Evolutionary conservation across 2,888 invertebrate genomes (phyloP).

Genomic region (Entomobrya multifasciata): DNA sequence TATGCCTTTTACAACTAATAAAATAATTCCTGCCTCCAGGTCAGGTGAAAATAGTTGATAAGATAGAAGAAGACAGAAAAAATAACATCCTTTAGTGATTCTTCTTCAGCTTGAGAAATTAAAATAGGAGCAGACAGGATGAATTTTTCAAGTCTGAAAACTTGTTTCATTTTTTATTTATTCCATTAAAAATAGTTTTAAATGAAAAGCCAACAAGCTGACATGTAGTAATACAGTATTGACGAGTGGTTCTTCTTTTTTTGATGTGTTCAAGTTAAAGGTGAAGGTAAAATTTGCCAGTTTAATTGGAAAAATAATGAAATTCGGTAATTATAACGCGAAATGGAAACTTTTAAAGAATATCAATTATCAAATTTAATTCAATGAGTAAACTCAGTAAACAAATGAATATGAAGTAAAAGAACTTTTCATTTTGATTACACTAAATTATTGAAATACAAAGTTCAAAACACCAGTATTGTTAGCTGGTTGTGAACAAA

Average conservation of each 20-base stretch:
- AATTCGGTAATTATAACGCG: background rate
- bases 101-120: background rate
- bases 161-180: constrained; percentile 50
- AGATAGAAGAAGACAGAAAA: background rate
- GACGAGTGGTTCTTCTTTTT: no score
- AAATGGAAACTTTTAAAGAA: no score
- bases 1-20: constrained; percentile 33
- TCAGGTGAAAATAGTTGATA: constrained; percentile 9
- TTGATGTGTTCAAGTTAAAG: no score
- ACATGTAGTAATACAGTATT: no score
- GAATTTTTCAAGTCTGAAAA: constrained; percentile 25
- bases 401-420: no score
- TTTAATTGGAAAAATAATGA: background rate
- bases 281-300: background rate
- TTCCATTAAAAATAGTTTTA: background rate
- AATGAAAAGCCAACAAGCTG: no score
- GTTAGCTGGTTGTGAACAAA: no score
- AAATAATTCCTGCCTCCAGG: constrained; percentile 24
- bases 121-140: constrained; percentile 21
- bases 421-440: no score
- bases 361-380: no score
- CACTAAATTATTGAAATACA: no score
- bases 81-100: background rate
- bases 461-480: no score
- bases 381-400: no score